A percentile compares a stretch with the other conserved stretches of the same genome.
phyloP scores from a whole-genome alignment of 2,888 invertebrate species.

The Eupithecia centaureata region DNA sequence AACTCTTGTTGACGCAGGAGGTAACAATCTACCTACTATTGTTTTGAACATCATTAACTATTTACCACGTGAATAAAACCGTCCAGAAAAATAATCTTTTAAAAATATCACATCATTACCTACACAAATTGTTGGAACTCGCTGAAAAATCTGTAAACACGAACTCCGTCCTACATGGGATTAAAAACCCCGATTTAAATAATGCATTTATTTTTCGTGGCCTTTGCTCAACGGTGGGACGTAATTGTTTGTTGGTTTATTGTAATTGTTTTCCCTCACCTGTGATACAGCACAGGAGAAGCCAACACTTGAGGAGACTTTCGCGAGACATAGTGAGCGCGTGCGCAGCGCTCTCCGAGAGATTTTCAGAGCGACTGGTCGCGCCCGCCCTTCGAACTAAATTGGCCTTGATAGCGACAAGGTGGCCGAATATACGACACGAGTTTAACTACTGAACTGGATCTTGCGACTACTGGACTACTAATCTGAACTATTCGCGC shows the following conservation, averaged over 20 bases:
- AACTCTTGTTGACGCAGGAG: not conserved
- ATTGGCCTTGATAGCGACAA: slow-evolving; percentile 64
- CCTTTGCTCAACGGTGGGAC: not conserved
- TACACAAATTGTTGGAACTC: not conserved
- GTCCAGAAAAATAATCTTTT: too few relatives aligned
- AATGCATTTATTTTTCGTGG: not conserved
- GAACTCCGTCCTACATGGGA: not conserved
- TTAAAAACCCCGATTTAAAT: not conserved
- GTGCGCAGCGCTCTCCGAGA: slow-evolving; percentile 33
- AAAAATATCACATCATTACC: not conserved
- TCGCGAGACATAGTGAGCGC: slow-evolving; percentile 23
- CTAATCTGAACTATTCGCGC: not conserved
- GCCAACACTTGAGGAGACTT: slow-evolving; percentile 22
- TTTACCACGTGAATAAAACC: not conserved
- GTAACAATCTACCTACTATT: not conserved
- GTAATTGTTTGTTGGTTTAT: too few relatives aligned
- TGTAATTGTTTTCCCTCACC: slow-evolving; percentile 47
- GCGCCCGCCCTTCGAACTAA: slow-evolving; percentile 69
- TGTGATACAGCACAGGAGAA: slow-evolving; percentile 67
- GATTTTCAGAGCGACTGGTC: slow-evolving; percentile 31
- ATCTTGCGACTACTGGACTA: not conserved
- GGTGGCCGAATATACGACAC: slow-evolving; percentile 47
- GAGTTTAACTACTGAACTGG: not conserved
- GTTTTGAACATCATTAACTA: not conserved
- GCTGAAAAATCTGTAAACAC: not conserved